Evolutionary conservation across 30 jellyfish, hydroid and myxozoan genomes (phyloP).

Genomic region (Turritopsis dohrnii): DNA sequence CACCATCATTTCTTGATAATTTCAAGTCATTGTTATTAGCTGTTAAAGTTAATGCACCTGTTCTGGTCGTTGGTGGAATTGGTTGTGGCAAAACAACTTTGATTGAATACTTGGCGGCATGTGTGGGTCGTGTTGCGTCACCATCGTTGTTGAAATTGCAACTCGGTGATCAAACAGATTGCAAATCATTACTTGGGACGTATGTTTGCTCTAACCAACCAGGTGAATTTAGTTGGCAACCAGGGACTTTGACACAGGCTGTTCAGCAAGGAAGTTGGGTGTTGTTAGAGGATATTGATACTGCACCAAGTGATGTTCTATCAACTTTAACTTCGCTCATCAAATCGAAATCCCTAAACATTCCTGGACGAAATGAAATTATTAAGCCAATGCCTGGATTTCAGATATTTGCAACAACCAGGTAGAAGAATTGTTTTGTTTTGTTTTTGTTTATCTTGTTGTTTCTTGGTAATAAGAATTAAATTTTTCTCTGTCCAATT

Average conservation of each 20-base stretch:
- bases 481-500: background rate
- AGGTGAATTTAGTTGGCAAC: conserved; percentile 92
- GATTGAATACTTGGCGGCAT: conserved; percentile 63
- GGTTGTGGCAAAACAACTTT: conserved; percentile 87
- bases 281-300: conserved; percentile 79
- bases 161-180: conserved; percentile 89
- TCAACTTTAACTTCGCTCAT: conserved; percentile 65
- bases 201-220: conserved; percentile 82
- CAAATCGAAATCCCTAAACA: conserved; percentile 43
- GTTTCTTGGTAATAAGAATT: background rate
- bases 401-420: conserved; percentile 74
- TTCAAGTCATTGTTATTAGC: conserved; percentile 21
- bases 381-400: conserved; percentile 52
- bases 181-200: conserved; percentile 86
- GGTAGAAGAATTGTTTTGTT: conserved; percentile 38
- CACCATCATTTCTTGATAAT: conserved; percentile 14
- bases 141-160: conserved; percentile 76
- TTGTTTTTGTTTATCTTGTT: background rate
- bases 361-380: conserved; percentile 65
- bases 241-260: conserved; percentile 90
- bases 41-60: conserved; percentile 28
- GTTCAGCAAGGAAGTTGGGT: conserved; percentile 82
- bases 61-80: conserved; percentile 61
- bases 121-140: conserved; percentile 45
- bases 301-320: conserved; percentile 87